These are phyloP conservation scores for Pseudachorutes palmiensis DNA, from an alignment of 1,140 invertebrate species.

Conservation along the genomic window DNA sequence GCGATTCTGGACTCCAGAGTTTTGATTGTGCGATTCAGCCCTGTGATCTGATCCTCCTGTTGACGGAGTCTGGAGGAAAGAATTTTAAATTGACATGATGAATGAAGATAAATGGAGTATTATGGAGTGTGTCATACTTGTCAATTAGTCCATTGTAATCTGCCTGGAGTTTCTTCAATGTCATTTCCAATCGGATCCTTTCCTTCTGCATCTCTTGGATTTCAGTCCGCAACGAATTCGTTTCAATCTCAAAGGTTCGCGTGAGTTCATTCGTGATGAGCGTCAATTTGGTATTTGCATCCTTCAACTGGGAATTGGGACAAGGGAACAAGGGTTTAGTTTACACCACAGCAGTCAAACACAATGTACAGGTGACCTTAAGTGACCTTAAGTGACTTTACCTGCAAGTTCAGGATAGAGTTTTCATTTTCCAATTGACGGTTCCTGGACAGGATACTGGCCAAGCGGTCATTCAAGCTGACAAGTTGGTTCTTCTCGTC, in stretches of 20 bases:
- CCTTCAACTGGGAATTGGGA: background rate
- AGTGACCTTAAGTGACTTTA: too few relatives aligned
- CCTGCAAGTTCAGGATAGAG: background rate
- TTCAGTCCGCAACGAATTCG: background rate
- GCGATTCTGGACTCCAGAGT: background rate
- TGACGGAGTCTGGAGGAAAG: background rate
- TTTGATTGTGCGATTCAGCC: background rate
- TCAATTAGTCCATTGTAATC: background rate
- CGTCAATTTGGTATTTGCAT: background rate
- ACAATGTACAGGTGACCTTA: too few relatives aligned
- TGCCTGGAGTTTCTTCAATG: background rate
- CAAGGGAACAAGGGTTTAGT: too few relatives aligned
- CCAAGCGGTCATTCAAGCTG: constrained; percentile 4
- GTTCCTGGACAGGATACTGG: background rate
- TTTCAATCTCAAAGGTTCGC: background rate
- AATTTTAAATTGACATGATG: background rate
- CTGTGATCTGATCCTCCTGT: background rate
- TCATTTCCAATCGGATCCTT: background rate
- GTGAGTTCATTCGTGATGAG: background rate
- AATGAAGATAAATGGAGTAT: too few relatives aligned
- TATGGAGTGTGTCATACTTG: constrained; percentile 8
- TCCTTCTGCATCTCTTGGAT: background rate
- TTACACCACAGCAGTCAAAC: too few relatives aligned
- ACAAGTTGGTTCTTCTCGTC: constrained; percentile 10
- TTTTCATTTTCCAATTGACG: constrained; percentile 10